Evolutionary conservation across 2,113 vertebrate species (phyloP), one percentile per base, ranked within the genome.

Genomic region (Hippocampus zosterae): DNA sequence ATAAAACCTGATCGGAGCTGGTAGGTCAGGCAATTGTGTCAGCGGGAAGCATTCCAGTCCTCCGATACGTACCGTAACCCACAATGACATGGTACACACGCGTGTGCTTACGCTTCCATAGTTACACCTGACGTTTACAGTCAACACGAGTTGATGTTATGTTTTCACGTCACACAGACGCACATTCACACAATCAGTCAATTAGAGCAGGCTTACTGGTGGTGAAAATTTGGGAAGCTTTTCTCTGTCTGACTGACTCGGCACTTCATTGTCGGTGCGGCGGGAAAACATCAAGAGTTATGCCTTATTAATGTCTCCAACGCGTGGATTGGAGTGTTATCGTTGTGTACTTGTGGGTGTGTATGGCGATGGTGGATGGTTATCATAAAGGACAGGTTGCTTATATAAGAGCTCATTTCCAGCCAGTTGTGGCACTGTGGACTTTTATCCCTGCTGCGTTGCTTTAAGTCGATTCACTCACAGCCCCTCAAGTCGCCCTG

Each of bases 1-100:
- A 74, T 82, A 79, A 85, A 88, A 89, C 79, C 85, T 73, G 84
- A 85, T 82, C 70, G n/a, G 69, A 78, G 80, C 80, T 65, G 82
- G 85, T 87, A 79, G 86, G 72, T 77, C 84, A 82, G 70, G 66
- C 48, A 16, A n/a, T 66, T 46, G 23, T 67, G 21, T 69, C 76
- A 63, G 68, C 76, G 33, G 75, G 33, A 37, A 60, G 62, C 73
- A 74, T 70, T 71, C 66, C 72, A 57, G 72, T 60, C 71, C 66
- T 19, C 61, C 23, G 8, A 63, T 15, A 62, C 23, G 37, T 46
- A 21, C 10, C 21, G 42, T 74, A 61, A 81, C 70, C 62, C 48
- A 46, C 69, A 25, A 3, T 46, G 77, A 81, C 79, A 77, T 21
- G 55, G 61, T 8, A 13, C 65, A 61, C 68, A 44, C 4, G 1